These are phyloP conservation scores for Apteryx owenii DNA, from an alignment of 2,113 vertebrate genomes.

Conservation along the genomic window DNA sequence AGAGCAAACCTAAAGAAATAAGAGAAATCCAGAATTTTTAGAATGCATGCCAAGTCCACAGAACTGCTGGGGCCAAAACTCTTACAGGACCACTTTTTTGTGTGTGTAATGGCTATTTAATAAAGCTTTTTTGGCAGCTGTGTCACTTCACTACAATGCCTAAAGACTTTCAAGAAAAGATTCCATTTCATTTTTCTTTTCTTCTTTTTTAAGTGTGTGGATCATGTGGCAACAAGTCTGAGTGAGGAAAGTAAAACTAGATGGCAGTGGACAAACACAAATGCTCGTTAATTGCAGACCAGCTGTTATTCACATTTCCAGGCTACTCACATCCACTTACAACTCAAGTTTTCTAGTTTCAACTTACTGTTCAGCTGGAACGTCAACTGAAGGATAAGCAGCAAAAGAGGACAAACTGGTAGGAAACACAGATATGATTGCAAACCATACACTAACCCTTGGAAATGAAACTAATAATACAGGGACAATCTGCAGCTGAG, in stretches of 20 bases:
- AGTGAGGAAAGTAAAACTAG: background rate
- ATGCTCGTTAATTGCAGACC: background rate
- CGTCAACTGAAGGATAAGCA: background rate
- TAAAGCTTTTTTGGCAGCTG: slow-evolving; percentile 33
- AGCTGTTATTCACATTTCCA: background rate
- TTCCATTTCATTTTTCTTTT: background rate
- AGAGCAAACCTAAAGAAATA: slow-evolving; percentile 48
- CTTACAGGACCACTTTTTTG: slow-evolving; percentile 11
- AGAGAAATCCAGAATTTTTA: slow-evolving; percentile 37
- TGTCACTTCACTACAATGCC: background rate
- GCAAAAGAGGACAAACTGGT: background rate
- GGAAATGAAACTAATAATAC: slow-evolving; percentile 8
- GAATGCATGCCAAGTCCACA: slow-evolving; percentile 16
- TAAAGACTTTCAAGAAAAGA: background rate
- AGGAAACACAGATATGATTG: background rate
- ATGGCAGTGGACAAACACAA: background rate
- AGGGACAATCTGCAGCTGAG: background rate
- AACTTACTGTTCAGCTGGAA: background rate
- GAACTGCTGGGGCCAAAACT: slow-evolving; percentile 1
- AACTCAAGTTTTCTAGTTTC: background rate
- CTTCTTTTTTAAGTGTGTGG: background rate
- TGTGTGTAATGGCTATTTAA: slow-evolving; percentile 52
- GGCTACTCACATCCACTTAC: background rate
- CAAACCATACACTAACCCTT: background rate
- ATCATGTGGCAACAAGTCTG: background rate